Evolutionary conservation across 2,113 vertebrate species (phyloP).

Genomic region (Spheniscus mendiculus): DNA sequence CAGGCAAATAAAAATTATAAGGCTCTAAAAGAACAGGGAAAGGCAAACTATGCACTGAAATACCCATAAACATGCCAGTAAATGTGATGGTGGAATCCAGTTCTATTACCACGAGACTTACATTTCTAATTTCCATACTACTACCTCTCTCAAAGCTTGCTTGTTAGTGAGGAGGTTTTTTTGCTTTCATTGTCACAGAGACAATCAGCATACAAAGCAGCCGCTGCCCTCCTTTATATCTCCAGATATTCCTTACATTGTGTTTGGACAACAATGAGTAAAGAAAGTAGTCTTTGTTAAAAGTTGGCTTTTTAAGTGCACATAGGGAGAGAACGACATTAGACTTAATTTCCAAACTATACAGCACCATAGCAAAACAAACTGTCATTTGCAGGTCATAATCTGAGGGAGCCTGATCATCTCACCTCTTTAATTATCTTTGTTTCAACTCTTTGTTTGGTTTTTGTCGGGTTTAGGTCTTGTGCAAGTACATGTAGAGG

Average conservation of each 20-base stretch:
- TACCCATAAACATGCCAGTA: neutral
- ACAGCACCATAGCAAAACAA: neutral
- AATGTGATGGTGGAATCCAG: neutral
- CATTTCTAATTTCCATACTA: neutral
- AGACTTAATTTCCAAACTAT: neutral
- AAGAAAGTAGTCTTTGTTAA: neutral
- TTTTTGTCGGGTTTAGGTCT: neutral
- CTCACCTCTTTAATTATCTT: neutral
- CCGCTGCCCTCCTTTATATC: neutral
- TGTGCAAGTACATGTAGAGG: neutral
- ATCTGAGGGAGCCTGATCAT: neutral
- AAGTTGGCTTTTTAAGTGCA: neutral
- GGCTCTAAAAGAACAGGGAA: neutral
- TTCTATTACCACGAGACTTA: neutral
- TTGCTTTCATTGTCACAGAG: neutral
- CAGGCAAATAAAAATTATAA: neutral
- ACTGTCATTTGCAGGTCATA: neutral
- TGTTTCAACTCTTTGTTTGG: conserved; percentile 12
- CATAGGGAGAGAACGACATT: neutral
- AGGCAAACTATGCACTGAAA: neutral
- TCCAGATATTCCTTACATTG: neutral
- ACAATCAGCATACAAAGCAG: neutral
- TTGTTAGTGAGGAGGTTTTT: neutral
- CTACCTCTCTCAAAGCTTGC: neutral
- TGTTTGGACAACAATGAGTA: neutral